A percentile compares a stretch with the other conserved stretches of the same genome.
These are phyloP conservation scores for Cirrhinus mrigala DNA, from an alignment of 2,797 vertebrate genomes.

Conservation along the genomic window DNA sequence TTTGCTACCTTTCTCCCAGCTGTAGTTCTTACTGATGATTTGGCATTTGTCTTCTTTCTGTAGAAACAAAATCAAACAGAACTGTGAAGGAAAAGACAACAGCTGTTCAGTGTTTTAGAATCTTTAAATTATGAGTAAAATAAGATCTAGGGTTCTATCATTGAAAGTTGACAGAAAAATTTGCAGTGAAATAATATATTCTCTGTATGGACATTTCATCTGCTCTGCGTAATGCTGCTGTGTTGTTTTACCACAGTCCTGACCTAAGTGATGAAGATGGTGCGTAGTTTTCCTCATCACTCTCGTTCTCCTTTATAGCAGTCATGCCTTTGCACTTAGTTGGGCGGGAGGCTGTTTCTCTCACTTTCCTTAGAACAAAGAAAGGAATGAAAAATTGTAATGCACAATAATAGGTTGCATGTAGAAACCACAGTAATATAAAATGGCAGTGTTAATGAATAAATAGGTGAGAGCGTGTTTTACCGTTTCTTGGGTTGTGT, in stretches of 20 bases:
- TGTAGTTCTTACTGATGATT: constrained; percentile 12
- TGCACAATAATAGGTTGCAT: background rate
- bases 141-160: background rate
- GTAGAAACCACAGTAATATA: background rate
- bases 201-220: background rate
- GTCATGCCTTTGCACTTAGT: constrained; percentile 66
- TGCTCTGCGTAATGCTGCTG: background rate
- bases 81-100: background rate
- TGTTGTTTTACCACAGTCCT: constrained; percentile 7
- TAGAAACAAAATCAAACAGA: background rate
- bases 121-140: background rate
- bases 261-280: constrained; percentile 49
- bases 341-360: constrained; percentile 10
- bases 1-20: background rate
- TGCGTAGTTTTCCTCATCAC: constrained; percentile 59
- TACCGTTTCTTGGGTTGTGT: constrained; percentile 59
- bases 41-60: constrained; percentile 45
- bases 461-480: background rate
- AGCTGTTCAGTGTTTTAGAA: background rate
- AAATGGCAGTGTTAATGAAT: background rate
- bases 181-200: background rate
- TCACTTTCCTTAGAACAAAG: constrained; percentile 48
- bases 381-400: background rate
- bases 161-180: background rate
- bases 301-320: constrained; percentile 56